Evolutionary conservation across 1,140 invertebrate species (phyloP).

Genomic region (Caenorhabditis tropicalis): DNA sequence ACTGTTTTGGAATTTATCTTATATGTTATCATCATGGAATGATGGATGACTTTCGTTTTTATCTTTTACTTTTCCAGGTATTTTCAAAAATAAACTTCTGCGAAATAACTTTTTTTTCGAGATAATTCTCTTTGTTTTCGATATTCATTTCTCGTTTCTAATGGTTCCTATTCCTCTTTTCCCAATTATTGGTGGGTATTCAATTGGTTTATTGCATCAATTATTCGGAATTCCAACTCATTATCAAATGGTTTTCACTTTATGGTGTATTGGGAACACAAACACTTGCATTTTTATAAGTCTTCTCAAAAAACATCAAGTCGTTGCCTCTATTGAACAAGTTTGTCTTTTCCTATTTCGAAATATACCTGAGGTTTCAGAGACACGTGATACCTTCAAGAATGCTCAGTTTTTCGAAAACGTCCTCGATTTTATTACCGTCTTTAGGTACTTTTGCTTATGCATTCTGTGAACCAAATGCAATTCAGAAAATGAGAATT

Average conservation of each 20-base stretch:
- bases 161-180: not conserved
- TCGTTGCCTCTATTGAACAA: not conserved
- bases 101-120: not conserved
- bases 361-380: not conserved
- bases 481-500: not conserved
- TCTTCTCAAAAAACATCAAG: slow-evolving; percentile 10
- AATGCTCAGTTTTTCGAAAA: not conserved
- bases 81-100: too few species aligned
- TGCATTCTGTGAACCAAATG: not conserved
- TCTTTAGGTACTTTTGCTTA: not conserved
- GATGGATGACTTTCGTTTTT: slow-evolving; percentile 11
- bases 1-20: slow-evolving; percentile 4
- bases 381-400: not conserved
- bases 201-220: not conserved
- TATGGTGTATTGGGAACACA: not conserved
- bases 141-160: not conserved
- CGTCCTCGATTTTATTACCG: not conserved
- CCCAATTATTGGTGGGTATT: not conserved
- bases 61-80: not conserved
- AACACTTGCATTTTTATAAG: slow-evolving; percentile 25
- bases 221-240: not conserved
- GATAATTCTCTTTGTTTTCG: not conserved
- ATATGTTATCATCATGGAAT: slow-evolving; percentile 30
- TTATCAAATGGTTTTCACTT: not conserved
- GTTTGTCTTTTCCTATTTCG: not conserved